Evolutionary conservation across 1,140 invertebrate genomes (phyloP), one percentile per base, ranked within the genome.

Genomic region (Formica selysi): DNA sequence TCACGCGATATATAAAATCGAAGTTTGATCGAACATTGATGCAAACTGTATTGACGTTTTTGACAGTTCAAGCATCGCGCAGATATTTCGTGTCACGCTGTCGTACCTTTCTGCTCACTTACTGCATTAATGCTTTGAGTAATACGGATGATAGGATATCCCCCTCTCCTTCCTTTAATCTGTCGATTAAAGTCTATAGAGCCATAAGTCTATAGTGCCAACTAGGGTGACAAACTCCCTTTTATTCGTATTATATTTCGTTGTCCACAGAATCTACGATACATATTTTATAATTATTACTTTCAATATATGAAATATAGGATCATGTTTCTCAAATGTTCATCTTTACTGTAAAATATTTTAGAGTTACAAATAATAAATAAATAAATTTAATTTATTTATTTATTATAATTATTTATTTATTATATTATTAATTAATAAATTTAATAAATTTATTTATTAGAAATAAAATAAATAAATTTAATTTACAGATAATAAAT

Each of bases 11-110:
- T 41, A 32, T 59, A 59, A 59, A 22, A 51, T 8, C 3, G 11
- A 7, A 38, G 22, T 22, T 22, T 32, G 3, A 2, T 19, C 32
- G 19, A 38, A 67, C 61, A 48, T 79, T 67, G 61, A 22, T 13
- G 32, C n/a, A 67, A 79, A 67, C 32, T n/a, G 44, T 26, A 41
- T n/a, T 38, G 62, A 79, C n/a, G 1, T 68, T 79, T 79, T 41
- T n/a, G 29, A 4, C n/a, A 16, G 19, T 59, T 81, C 16, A 6
- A 44, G 22, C 26, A 13, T 19, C 13, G 4, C 44, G 54, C 11
- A 51, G 10, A 48, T 6, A 32, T 38, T 38, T 29, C 41, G 8
- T 16, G 13, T 48, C 44, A 48, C 44, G 44, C 3, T 48, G 44
- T 26, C 3, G 19, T 32, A 61, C 22, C 79, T 36, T 36, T 83